Conservation (phyloP, 2,113 vertebrate genomes). For the Thermophis baileyi region DNA sequence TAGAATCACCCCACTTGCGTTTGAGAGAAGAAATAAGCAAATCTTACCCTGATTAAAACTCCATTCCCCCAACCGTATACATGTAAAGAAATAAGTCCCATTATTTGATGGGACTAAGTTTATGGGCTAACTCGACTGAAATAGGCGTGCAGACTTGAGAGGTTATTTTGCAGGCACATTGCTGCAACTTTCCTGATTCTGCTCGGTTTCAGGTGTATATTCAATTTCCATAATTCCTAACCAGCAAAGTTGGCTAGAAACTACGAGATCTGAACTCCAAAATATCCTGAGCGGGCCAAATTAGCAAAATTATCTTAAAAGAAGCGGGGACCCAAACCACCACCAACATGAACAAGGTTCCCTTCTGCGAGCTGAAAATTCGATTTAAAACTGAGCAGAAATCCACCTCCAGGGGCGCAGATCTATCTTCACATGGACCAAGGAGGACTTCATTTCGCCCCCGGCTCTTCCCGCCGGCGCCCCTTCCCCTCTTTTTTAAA, state of each 20-base stretch:
- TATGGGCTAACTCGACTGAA: not conserved
- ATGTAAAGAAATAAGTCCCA: not conserved
- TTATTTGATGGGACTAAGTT: not conserved
- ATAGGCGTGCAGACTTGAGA: too few species aligned
- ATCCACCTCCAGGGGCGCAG: not conserved
- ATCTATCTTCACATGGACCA: not conserved
- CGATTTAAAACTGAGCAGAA: not conserved
- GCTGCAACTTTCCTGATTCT: not conserved
- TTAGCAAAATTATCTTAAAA: not conserved
- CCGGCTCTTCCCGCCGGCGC: not conserved
- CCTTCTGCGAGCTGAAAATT: not conserved
- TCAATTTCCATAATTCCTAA: not conserved
- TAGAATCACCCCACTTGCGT: not conserved
- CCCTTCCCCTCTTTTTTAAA: not conserved
- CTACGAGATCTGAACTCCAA: not conserved
- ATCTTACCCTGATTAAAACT: not conserved
- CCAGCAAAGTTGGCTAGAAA: not conserved
- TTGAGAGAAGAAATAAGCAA: not conserved
- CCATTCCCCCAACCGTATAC: not conserved
- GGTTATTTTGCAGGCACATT: not conserved
- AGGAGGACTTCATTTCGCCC: not conserved
- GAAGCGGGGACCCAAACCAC: not conserved
- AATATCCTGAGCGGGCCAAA: not conserved
- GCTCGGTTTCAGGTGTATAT: not conserved
- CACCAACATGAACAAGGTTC: not conserved